These are phyloP conservation scores for Rhagonycha fulva DNA, from an alignment of 2,888 invertebrate species.

Conservation along the genomic window DNA sequence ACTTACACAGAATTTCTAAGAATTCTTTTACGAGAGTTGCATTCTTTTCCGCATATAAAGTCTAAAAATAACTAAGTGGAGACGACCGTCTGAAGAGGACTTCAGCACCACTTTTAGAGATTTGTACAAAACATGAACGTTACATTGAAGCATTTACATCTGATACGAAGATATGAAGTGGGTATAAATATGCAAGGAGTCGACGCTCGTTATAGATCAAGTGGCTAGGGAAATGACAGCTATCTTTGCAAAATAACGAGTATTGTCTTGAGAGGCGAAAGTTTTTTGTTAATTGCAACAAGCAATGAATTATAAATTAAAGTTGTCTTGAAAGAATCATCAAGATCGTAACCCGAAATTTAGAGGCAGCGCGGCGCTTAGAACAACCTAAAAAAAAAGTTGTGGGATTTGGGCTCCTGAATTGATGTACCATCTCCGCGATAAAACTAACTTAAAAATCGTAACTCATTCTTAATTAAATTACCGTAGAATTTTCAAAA, in stretches of 20 bases:
- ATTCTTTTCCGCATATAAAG: too few species aligned
- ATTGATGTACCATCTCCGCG: too few species aligned
- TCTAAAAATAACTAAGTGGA: too few species aligned
- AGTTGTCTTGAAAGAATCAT: not conserved
- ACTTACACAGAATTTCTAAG: too few species aligned
- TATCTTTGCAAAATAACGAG: conserved; percentile 25
- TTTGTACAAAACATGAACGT: conserved; percentile 18
- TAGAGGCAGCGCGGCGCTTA: too few species aligned
- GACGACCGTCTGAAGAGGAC: too few species aligned
- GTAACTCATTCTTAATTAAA: too few species aligned
- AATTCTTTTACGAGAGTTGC: too few species aligned
- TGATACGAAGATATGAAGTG: conserved; percentile 46
- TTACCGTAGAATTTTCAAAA: too few species aligned
- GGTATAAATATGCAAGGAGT: conserved; percentile 49
- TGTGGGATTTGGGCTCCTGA: too few species aligned
- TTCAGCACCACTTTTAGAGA: conserved; percentile 10
- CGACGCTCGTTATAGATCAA: conserved; percentile 48
- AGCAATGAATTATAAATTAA: not conserved
- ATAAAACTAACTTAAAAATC: too few species aligned
- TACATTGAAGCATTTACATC: conserved; percentile 44
- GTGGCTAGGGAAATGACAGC: conserved; percentile 46
- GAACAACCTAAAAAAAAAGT: too few species aligned
- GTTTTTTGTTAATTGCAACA: not conserved
- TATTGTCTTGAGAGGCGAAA: conserved; percentile 9
- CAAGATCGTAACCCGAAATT: not conserved